Base-by-base conservation (phyloP, 2,888 invertebrate genomes). In the Tiphia femorata region DNA sequence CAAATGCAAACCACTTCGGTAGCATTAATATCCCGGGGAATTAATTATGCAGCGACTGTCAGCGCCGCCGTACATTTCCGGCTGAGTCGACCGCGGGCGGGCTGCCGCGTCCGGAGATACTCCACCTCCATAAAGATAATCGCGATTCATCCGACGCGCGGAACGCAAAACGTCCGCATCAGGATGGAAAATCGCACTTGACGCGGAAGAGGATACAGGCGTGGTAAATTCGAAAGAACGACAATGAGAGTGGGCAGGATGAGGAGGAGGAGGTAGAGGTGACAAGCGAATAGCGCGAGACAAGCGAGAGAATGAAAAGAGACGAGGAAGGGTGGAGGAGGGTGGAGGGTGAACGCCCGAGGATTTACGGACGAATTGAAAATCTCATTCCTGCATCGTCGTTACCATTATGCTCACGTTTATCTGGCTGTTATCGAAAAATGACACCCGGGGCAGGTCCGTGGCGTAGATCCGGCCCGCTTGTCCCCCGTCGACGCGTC, bases 321-420 rank as follows among this genome's bases (percentile, higher is more conserved):
- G 23, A 12, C n/a, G 25, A 8, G 43, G n/a, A 7, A 25, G 25
- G 25, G 25, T 8, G 5, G 25, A 25, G 8, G 25, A 25, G 25
- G 25, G 25, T 25, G 5, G 25, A 25, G 25, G 8, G 25, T 5
- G 25, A 25, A 8, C 8, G 25, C 5, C 5, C 8, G 25, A 8
- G 67, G 52, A 76, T 76, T 77, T 75, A 77, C 64, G 71, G 67
- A 29, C 57, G 59, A 64, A 64, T 67, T 62, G 74, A 70, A 72
- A 76, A 72, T 72, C 65, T 69, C 72, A 64, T 74, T 70, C 59
- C 57, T 42, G 59, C n/a, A 25, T n/a, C 27, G 49, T 21, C 53
- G 62, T 65, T 68, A 58, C 55, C 63, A 55, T 63, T 67, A 67
- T 65, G 62, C 49, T 58, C 63, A 52, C 61, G 65, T 67, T 68